phyloP scores from a whole-genome alignment of 2,888 invertebrate genomes.

The Diplazon laetatorius region DNA sequence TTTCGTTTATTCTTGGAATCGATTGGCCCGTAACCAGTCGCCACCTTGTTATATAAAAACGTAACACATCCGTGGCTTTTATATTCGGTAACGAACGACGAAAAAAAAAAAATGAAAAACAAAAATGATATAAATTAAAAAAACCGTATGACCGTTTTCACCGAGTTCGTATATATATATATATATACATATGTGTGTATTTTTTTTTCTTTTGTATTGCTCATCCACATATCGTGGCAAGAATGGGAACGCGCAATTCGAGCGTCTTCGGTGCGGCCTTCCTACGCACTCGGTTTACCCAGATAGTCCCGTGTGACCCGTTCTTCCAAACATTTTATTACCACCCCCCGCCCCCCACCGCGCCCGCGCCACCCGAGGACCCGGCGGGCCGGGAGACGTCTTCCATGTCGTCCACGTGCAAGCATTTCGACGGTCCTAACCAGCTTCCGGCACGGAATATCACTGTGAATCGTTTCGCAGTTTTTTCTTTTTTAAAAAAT shows the following conservation, averaged over 20 bases:
- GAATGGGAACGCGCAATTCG: constrained; percentile 49
- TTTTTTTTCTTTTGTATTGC: constrained; percentile 33
- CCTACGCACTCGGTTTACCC: constrained; percentile 31
- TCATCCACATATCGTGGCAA: constrained; percentile 39
- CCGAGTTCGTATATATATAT: constrained; percentile 19
- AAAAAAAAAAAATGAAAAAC: constrained; percentile 9
- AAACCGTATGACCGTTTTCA: constrained; percentile 31
- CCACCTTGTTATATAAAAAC: constrained; percentile 43
- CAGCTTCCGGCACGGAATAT: constrained; percentile 18
- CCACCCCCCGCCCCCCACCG: too few species aligned
- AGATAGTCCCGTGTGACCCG: constrained; percentile 25
- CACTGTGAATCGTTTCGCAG: neutral
- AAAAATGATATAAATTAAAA: constrained; percentile 3
- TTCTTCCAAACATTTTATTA: constrained; percentile 29
- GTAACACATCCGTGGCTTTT: neutral
- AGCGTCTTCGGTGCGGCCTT: constrained; percentile 26
- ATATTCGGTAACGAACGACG: too few species aligned
- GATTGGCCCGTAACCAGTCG: constrained; percentile 18
- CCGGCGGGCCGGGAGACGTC: constrained; percentile 18
- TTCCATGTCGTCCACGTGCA: constrained; percentile 9
- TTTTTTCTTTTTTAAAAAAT: constrained; percentile 1
- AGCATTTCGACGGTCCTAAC: neutral
- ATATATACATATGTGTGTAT: too few species aligned
- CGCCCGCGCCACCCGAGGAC: too few species aligned
- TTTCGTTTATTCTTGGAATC: constrained; percentile 56